A percentile compares a stretch with the other conserved stretches of the same genome.
phyloP scores from a whole-genome alignment of 2,888 invertebrate genomes.

The Cheilosia scutellata region DNA sequence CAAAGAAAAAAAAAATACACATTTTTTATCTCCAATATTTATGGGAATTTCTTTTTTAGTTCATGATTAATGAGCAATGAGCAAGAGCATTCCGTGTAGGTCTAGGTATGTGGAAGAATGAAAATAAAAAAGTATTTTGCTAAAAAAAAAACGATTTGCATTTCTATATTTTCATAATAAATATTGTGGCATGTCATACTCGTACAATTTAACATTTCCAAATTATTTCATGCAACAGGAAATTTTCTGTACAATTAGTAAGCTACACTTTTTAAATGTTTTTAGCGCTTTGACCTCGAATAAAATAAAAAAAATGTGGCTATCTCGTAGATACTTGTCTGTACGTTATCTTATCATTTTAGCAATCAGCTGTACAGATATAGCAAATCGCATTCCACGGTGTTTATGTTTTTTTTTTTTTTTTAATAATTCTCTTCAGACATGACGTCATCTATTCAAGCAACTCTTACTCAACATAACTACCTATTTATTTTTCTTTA shows the following conservation, averaged over 20 bases:
- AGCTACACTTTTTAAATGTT: neutral
- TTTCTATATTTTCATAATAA: too few species aligned
- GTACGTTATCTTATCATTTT: constrained; percentile 7
- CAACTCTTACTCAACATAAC: neutral
- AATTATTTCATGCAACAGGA: too few species aligned
- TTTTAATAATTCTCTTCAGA: neutral
- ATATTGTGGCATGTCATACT: too few species aligned
- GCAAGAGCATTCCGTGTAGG: neutral
- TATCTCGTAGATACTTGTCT: too few species aligned
- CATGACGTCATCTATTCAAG: constrained; percentile 32
- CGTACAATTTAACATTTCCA: too few species aligned
- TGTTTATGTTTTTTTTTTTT: neutral
- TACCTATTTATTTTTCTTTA: neutral
- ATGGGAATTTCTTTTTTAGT: neutral
- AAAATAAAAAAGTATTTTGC: too few species aligned
- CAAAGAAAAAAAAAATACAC: neutral
- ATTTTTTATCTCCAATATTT: neutral
- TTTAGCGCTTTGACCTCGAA: neutral
- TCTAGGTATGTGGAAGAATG: neutral
- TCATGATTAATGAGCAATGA: constrained; percentile 9
- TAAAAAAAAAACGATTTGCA: too few species aligned
- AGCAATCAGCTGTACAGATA: neutral
- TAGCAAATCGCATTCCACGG: neutral
- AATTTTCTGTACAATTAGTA: too few species aligned
- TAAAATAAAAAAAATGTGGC: neutral